A percentile compares a stretch with the other conserved stretches of the same genome.
These are phyloP conservation scores for Tolypeutes matacus DNA, from an alignment of 2,797 vertebrate species.

Conservation along the genomic window DNA sequence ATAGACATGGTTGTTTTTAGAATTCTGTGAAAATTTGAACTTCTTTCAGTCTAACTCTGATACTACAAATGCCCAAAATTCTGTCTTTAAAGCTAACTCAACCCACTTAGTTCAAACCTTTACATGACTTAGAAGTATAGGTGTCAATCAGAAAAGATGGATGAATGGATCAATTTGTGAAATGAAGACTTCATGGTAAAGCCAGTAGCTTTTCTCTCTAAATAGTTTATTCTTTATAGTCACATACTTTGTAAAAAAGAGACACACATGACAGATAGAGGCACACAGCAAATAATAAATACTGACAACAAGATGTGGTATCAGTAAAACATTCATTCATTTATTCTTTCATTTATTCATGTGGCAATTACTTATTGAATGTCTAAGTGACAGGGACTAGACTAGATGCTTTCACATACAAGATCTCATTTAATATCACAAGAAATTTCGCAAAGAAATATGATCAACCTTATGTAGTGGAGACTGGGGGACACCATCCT, in stretches of 20 bases:
- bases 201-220: background rate
- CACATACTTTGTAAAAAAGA: background rate
- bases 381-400: background rate
- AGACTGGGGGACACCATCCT: background rate
- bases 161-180: background rate
- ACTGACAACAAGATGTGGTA: background rate
- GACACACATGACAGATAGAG: background rate
- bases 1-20: background rate
- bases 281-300: background rate
- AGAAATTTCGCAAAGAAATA: background rate
- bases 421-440: background rate
- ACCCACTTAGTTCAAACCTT: background rate
- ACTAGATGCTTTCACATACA: background rate
- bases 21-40: background rate
- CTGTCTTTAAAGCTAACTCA: background rate
- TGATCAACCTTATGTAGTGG: background rate
- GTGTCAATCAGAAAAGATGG: background rate
- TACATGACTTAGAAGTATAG: background rate
- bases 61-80: background rate
- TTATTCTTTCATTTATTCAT: slow-evolving; percentile 21
- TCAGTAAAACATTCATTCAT: background rate
- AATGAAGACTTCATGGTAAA: background rate
- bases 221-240: background rate
- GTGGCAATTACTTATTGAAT: background rate
- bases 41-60: background rate